Base-by-base conservation (phyloP, 2,888 invertebrate species). In the Eupithecia exiguata region DNA sequence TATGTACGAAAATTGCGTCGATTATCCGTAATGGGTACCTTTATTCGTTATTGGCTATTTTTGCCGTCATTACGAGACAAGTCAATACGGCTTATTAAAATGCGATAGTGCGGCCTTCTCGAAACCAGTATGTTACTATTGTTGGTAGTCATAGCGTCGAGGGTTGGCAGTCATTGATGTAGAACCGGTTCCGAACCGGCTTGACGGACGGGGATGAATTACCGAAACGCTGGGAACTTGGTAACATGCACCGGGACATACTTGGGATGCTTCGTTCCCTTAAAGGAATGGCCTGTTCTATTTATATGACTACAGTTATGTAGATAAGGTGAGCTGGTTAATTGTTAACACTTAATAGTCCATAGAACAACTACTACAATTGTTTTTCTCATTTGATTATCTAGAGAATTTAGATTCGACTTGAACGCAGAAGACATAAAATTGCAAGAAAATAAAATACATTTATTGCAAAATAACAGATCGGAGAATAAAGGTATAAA, bases 141-240 rank as follows among this genome's bases (percentile, higher is more conserved):
- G 75, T 72, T 72, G 69, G 66, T 63, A 65, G 61, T 71, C 63
- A 66, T 43, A 69, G 72, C 84, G 87, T 36, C 43, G 73, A 76
- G 91, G 91, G 92, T 88, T 90, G 87, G 88, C 87, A 92, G 91
- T 91, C 93, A 94, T 91, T 94, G 93, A 93, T 89, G 91, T 89
- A 87, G 88, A 94, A 94, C 94, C 94, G 93, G 94, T 93, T 91
- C 89, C 80, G 86, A 91, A 91, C 91, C 92, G 91, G 92, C 88
- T 90, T 82, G 90, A 89, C 88, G 86, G 90, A 90, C 89, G 82
- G 91, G 92, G 93, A 92, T 93, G 93, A 90, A 92, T 93, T 91
- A 91, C 87, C 86, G 84, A 87, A 89, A 88, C 85, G 82, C 83
- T 83, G 87, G 88, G 86, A 89, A 89, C 86, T 83, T 83, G 82